Conservation (phyloP, 2,888 invertebrate genomes). For the Melipona beecheii region DNA sequence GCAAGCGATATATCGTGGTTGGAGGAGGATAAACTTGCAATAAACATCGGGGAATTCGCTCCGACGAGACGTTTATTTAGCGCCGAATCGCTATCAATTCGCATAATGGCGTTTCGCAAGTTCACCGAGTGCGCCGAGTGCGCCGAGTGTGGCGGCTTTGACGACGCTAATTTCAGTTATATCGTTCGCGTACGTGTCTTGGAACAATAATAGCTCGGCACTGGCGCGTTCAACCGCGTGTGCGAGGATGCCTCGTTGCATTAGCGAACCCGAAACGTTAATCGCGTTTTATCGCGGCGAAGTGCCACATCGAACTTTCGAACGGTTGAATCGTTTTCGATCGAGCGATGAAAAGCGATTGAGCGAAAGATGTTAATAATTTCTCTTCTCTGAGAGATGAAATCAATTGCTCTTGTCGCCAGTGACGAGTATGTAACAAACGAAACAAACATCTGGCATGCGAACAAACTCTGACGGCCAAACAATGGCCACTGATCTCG, state of each 20-base stretch:
- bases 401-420: too few species aligned
- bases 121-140: neutral
- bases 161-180: constrained; percentile 56
- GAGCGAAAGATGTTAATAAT: too few species aligned
- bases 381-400: too few species aligned
- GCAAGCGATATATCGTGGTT: too few species aligned
- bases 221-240: constrained; percentile 15
- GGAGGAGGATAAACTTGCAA: too few species aligned
- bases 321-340: neutral
- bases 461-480: neutral
- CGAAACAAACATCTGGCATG: neutral
- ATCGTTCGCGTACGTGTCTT: constrained; percentile 23
- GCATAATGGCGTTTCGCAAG: constrained; percentile 21
- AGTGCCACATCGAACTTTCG: neutral
- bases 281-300: neutral
- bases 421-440: too few species aligned
- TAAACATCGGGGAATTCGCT: too few species aligned
- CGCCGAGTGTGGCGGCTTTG: constrained; percentile 39
- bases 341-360: too few species aligned
- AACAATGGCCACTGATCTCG: neutral
- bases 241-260: neutral
- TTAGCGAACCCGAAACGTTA: constrained; percentile 14
- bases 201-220: constrained; percentile 32
- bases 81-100: constrained; percentile 17
- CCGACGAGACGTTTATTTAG: constrained; percentile 29